phyloP scores from a whole-genome alignment of 2,113 vertebrate genomes.

The Candoia aspera region DNA sequence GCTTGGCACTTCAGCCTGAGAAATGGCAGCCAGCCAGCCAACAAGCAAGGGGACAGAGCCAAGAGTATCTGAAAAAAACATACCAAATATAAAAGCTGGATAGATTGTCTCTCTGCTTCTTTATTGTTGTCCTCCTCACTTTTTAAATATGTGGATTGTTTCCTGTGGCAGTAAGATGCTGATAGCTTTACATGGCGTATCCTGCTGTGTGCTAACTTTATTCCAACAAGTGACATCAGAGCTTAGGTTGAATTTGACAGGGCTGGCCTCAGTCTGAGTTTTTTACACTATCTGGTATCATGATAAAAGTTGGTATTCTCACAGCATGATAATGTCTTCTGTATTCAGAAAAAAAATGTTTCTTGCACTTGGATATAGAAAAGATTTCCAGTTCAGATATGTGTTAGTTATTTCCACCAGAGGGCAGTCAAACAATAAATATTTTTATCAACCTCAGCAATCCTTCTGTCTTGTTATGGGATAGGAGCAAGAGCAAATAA shows the following conservation, averaged over 20 bases:
- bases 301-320: conserved; percentile 20
- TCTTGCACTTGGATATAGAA: neutral
- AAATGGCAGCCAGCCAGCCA: conserved; percentile 67
- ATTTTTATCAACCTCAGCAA: conserved; percentile 13
- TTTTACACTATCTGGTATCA: neutral
- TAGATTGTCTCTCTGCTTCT: neutral
- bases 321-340: neutral
- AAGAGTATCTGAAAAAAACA: conserved; percentile 67
- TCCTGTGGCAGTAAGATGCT: conserved; percentile 36
- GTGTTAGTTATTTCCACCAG: conserved; percentile 56
- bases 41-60: conserved; percentile 51
- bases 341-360: conserved; percentile 8
- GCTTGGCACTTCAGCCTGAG: conserved; percentile 74
- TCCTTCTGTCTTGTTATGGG: neutral
- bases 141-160: conserved; percentile 38
- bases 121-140: conserved; percentile 9
- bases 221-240: conserved; percentile 31
- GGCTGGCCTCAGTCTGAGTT: conserved; percentile 32
- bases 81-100: conserved; percentile 59
- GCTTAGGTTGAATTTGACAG: neutral
- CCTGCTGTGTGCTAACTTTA: conserved; percentile 22
- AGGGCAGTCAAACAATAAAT: conserved; percentile 56
- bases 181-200: conserved; percentile 22
- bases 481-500: neutral
- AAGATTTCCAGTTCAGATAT: neutral